Evolutionary conservation across 2,888 invertebrate genomes (phyloP).

Genomic region (Toxonevra muliebris): DNA sequence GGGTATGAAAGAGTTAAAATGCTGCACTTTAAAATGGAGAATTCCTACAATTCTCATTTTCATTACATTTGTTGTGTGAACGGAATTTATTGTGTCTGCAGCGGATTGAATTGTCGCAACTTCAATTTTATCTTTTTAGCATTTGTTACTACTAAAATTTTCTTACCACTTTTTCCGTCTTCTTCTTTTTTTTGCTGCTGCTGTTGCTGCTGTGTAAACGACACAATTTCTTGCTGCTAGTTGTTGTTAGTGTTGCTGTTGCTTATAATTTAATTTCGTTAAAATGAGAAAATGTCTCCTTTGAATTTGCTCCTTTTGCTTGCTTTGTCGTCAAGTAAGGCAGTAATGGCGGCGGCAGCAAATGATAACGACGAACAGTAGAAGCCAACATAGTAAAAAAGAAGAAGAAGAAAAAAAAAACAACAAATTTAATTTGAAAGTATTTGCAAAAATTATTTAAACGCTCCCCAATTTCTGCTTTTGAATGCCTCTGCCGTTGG

Average conservation of each 20-base stretch:
- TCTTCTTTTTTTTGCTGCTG: not conserved
- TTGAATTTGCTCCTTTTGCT: slow-evolving; percentile 8
- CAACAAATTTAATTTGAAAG: slow-evolving; percentile 33
- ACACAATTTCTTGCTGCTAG: not conserved
- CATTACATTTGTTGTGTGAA: too few species aligned
- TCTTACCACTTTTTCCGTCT: not conserved
- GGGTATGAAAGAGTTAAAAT: too few species aligned
- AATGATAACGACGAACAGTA: not conserved
- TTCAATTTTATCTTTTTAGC: too few species aligned
- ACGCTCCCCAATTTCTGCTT: slow-evolving; percentile 20
- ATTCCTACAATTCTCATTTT: too few species aligned
- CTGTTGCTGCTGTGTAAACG: not conserved
- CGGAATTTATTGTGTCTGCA: too few species aligned
- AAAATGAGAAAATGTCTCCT: slow-evolving; percentile 31
- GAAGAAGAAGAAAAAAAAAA: slow-evolving; percentile 12
- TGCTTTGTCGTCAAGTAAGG: slow-evolving; percentile 3
- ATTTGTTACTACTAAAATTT: too few species aligned
- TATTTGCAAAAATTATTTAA: slow-evolving; percentile 36
- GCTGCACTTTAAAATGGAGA: too few species aligned
- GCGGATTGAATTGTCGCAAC: too few species aligned
- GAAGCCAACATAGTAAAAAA: not conserved
- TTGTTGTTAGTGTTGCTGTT: slow-evolving; percentile 20
- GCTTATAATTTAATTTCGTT: slow-evolving; percentile 31
- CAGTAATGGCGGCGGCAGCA: not conserved
- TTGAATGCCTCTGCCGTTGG: slow-evolving; percentile 4